Percentiles rank a stretch among this genome's conserved stretches.
These are phyloP conservation scores for Helicoverpa armigera DNA, from an alignment of 1,140 invertebrate species.

Conservation along the genomic window DNA sequence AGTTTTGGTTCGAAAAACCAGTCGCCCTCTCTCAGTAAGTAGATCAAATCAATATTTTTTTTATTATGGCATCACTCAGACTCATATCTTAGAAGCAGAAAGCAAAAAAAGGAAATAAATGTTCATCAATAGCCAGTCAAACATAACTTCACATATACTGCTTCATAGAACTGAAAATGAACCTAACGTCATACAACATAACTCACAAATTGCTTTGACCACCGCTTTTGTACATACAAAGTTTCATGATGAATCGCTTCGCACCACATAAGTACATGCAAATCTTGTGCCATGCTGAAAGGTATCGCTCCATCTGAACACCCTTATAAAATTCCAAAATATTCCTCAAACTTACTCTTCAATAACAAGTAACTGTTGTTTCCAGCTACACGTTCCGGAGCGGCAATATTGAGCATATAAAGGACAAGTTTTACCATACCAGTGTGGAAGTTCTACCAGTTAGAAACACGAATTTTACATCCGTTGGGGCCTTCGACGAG, in stretches of 20 bases:
- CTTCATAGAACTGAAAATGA: too few species aligned
- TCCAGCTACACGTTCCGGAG: conserved; percentile 95
- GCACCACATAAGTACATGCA: too few species aligned
- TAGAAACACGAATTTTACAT: conserved; percentile 89
- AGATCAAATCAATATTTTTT: not conserved
- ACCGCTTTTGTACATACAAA: too few species aligned
- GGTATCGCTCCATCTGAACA: conserved; percentile 13
- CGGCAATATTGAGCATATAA: conserved; percentile 96
- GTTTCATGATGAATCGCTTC: too few species aligned
- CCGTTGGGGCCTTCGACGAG: conserved; percentile 92
- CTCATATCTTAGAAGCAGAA: too few species aligned
- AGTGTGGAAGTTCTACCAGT: conserved; percentile 93
- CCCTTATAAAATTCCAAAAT: not conserved
- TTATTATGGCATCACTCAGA: too few species aligned
- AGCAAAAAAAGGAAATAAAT: too few species aligned
- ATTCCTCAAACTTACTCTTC: not conserved
- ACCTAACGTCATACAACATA: too few species aligned
- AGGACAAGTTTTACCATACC: conserved; percentile 96
- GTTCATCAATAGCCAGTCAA: too few species aligned
- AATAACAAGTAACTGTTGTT: conserved; percentile 42
- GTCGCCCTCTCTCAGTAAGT: conserved; percentile 91
- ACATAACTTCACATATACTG: too few species aligned
- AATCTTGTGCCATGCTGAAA: not conserved
- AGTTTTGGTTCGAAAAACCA: conserved; percentile 93
- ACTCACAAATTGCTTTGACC: too few species aligned